phyloP scores from a whole-genome alignment of 2,113 vertebrate genomes.

The Muscicapa adusta region DNA sequence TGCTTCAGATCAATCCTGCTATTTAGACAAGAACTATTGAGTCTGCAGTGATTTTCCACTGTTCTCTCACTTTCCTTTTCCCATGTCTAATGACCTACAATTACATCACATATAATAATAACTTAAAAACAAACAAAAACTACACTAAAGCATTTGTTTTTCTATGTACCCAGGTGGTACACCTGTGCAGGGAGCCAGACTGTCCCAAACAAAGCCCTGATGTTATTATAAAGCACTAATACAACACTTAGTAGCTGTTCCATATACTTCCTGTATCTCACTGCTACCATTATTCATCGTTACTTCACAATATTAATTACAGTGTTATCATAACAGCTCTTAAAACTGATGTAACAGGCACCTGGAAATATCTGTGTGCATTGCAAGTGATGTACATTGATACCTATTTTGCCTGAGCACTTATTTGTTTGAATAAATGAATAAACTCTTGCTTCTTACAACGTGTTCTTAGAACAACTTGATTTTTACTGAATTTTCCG shows the following conservation, averaged over 20 bases:
- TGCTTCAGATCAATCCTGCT: neutral
- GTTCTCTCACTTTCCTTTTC: neutral
- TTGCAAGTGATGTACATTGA: neutral
- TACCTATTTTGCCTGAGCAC: neutral
- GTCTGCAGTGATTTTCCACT: neutral
- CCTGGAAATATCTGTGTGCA: neutral
- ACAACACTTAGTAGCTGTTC: neutral
- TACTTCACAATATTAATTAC: neutral
- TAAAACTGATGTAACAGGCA: neutral
- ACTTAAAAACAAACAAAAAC: neutral
- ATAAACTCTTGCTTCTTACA: neutral
- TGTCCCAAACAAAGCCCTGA: neutral
- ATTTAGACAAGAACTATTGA: neutral
- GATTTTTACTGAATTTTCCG: neutral
- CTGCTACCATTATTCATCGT: neutral
- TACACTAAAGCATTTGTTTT: neutral
- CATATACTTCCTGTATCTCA: neutral
- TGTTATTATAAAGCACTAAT: neutral
- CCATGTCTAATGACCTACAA: neutral
- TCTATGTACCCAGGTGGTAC: neutral
- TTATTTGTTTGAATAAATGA: neutral
- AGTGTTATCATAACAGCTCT: neutral
- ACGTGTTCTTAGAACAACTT: neutral
- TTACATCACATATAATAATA: neutral
- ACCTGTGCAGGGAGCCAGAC: neutral